Base-by-base conservation (phyloP, 2,797 vertebrate genomes). In the Falco concolor region DNA sequence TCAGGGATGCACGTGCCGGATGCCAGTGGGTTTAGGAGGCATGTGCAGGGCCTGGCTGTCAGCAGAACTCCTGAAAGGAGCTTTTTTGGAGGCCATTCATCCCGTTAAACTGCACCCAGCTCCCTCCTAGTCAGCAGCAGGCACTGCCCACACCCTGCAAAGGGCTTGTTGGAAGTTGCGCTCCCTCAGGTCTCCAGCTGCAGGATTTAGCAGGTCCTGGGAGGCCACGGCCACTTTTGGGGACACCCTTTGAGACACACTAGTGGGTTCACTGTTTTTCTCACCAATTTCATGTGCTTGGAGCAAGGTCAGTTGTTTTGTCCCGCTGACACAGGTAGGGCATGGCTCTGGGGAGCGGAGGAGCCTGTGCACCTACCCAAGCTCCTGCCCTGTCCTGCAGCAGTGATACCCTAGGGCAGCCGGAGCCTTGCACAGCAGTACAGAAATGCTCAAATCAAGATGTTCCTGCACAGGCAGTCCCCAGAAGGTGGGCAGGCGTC, bases 261-360 rank as follows among this genome's bases (percentile, higher is more conserved):
- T 32, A n/a, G 20, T 17, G 8, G 2, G 5, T 67, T 81, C 53
- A 10, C 64, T 21, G 12, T 12, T 61, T 54, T 73, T 47, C 30
- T 81, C 61, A 50, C 12, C 30, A 6, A 4, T 67, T 81, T n/a
- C 27, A 32, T 3, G 2, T 7, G 4, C 18, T 45, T 53, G 40
- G 44, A 59, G 42, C 2, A 6, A 67, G 23, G 1, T 17, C 56
- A 74, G 28, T 47, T 50, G 5, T 57, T 38, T 78, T 81, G 21
- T 59, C 49, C 38, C 1, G 1, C 53, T 49, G 49, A 23, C 38
- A 21, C 6, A 8, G 27, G n/a, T 9, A 27, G 47, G 9, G 47
- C 1, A 0, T 9, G 36, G 8, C 21, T 83, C 47, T 80, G 0
- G 1, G 72, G 20, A 76, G 61, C 1, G 7, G 9, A 65, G 42